Percentiles rank a stretch among this genome's conserved stretches.
Evolutionary conservation across 1,140 invertebrate genomes (phyloP).

Genomic region (Drosophila rufa): DNA sequence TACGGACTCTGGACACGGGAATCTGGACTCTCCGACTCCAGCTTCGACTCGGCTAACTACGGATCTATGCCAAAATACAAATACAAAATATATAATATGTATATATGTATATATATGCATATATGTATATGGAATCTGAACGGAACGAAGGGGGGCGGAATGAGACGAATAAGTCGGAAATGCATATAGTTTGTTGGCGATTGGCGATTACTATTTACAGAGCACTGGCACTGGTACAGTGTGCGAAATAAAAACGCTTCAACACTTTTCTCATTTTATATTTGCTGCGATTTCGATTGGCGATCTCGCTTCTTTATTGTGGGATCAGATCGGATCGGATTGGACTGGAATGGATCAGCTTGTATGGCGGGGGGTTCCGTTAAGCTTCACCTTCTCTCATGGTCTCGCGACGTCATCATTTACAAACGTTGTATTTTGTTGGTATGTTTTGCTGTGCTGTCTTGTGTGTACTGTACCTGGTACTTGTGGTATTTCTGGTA

Average conservation of each 20-base stretch:
- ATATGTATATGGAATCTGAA: slow-evolving; percentile 15
- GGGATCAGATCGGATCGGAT: slow-evolving; percentile 28
- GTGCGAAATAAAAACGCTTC: slow-evolving; percentile 50
- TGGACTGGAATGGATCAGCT: slow-evolving; percentile 27
- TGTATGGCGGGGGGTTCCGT: slow-evolving; percentile 6
- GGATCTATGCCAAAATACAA: slow-evolving; percentile 36
- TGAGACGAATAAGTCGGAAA: slow-evolving; percentile 31
- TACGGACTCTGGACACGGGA: slow-evolving; percentile 4
- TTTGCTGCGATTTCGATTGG: slow-evolving; percentile 18
- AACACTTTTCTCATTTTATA: slow-evolving; percentile 41
- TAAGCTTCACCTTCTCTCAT: slow-evolving; percentile 32
- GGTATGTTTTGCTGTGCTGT: slow-evolving; percentile 21
- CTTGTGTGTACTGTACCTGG: background rate
- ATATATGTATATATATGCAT: slow-evolving; percentile 26
- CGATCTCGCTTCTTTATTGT: slow-evolving; percentile 39
- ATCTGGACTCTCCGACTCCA: slow-evolving; percentile 12
- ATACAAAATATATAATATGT: slow-evolving; percentile 48
- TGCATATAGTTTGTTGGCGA: slow-evolving; percentile 1
- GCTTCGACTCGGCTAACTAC: slow-evolving; percentile 32
- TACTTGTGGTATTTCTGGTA: background rate
- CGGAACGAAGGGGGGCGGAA: slow-evolving; percentile 32
- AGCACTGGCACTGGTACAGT: slow-evolving; percentile 26
- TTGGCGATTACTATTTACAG: slow-evolving; percentile 31
- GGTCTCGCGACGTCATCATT: slow-evolving; percentile 31
- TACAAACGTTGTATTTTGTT: slow-evolving; percentile 38